Evolutionary conservation across 2,113 vertebrate species (phyloP).

Genomic region (Morone chrysops): DNA sequence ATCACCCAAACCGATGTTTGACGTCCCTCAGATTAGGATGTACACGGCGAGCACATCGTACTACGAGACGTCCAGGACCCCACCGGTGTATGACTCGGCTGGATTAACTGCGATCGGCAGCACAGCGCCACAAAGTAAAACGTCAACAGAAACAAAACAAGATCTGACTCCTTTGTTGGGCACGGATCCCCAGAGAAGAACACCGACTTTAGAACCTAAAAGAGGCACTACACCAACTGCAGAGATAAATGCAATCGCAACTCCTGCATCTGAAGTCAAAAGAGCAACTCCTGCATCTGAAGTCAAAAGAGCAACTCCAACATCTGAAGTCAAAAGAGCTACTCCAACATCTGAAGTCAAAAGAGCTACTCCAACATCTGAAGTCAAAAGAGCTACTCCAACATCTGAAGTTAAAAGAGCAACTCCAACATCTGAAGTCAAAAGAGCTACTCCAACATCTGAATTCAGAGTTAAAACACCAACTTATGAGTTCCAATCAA

Average conservation of each 20-base stretch:
- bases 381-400: slow-evolving; percentile 3
- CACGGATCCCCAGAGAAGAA: slow-evolving; percentile 51
- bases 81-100: slow-evolving; percentile 75
- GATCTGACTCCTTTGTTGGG: slow-evolving; percentile 37
- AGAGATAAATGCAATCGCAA: slow-evolving; percentile 39
- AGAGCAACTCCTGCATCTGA: slow-evolving; percentile 42
- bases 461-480: slow-evolving; percentile 52
- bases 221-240: slow-evolving; percentile 42
- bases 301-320: slow-evolving; percentile 49
- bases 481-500: slow-evolving; percentile 68
- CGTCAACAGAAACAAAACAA: slow-evolving; percentile 57
- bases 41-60: slow-evolving; percentile 82
- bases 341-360: slow-evolving; percentile 46
- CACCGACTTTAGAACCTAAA: slow-evolving; percentile 53
- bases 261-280: slow-evolving; percentile 55
- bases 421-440: slow-evolving; percentile 11
- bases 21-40: slow-evolving; percentile 83
- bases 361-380: slow-evolving; percentile 1
- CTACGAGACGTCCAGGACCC: slow-evolving; percentile 77
- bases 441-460: background rate
- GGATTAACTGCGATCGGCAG: slow-evolving; percentile 74
- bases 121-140: slow-evolving; percentile 63
- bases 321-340: slow-evolving; percentile 45
- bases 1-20: slow-evolving; percentile 84
- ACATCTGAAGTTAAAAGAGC: slow-evolving; percentile 30